Evolutionary conservation across 2,797 vertebrate genomes (phyloP).

Genomic region (Menidia menidia): DNA sequence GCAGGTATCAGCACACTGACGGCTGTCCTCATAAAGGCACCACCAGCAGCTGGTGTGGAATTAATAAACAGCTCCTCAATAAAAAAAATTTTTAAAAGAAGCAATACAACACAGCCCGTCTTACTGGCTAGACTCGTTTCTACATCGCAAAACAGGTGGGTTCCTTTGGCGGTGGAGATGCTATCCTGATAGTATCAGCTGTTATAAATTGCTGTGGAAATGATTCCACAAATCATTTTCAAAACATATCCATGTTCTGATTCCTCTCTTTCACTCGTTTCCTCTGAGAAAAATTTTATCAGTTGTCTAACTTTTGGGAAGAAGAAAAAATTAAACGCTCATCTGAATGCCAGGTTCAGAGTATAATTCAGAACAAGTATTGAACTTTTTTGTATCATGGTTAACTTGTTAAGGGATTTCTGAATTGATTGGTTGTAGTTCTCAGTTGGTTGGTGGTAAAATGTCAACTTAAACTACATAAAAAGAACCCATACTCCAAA

Average conservation of each 20-base stretch:
- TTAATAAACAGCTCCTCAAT: slow-evolving; percentile 9
- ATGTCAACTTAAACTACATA: too few species aligned
- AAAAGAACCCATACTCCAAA: too few species aligned
- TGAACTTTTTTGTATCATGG: too few species aligned
- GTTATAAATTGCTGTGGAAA: background rate
- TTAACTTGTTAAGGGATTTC: too few species aligned
- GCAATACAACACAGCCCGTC: background rate
- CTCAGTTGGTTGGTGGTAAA: too few species aligned
- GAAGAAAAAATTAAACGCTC: background rate
- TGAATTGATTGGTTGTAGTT: too few species aligned
- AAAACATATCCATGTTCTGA: background rate
- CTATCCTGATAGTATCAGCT: background rate
- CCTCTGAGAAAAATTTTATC: background rate
- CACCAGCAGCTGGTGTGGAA: background rate
- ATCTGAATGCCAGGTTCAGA: background rate
- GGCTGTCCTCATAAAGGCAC: slow-evolving; percentile 14
- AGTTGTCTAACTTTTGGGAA: too few species aligned
- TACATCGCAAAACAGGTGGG: background rate
- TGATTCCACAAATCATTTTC: slow-evolving; percentile 11
- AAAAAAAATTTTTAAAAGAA: background rate
- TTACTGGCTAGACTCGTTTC: background rate
- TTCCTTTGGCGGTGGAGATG: background rate
- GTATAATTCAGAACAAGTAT: too few species aligned
- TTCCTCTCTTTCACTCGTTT: background rate
- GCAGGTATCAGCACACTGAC: slow-evolving; percentile 29